Evolutionary conservation across 2,797 vertebrate species (phyloP), one percentile per base, ranked within the genome.

Genomic region (Thamnophis elegans): DNA sequence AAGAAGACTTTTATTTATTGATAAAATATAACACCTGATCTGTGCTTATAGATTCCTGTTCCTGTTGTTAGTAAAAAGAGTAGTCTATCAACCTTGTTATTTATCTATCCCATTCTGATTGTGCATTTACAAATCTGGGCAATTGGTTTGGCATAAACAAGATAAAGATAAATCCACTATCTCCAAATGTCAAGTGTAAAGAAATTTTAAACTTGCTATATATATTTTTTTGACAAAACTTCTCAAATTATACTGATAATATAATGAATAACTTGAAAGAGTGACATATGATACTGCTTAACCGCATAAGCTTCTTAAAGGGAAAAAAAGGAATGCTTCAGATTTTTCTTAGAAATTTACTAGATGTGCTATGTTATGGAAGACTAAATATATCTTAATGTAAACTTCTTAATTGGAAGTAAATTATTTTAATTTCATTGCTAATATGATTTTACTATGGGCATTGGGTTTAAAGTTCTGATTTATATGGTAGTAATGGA

Each of bases 301-400:
- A 85, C 82, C 25, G 25, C 65, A 18, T 65, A 68, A 60, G 53
- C 82, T 51, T 51, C 18, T 51, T 87, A 32, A 87, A 86, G n/a
- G 20, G 86, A 53, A 85, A 90, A 95, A 89, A 94, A 93, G 94
- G 85, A 90, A 60, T 87, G 86, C 93, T 97, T 97, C 89, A 95
- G 94, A 94, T 85, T 51, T 55, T 91, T 91, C 94, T 91, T 94
- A 95, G 93, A 96, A 96, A 95, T 92, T 95, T 85, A 88, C 9
- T 91, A 87, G 88, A 28, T 93, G 82, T 93, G 78, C 94, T 89
- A 65, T 93, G 90, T 95, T 95, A 92, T 89, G 36, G 89, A 92
- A 97, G 96, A 97, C 56, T 0, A 95, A 65, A 97, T 93, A 11
- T 91, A 82, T 9, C 14, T 60, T 25, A 25, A 32, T 90, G 18